Percentiles rank a stretch among this genome's conserved stretches.
These are phyloP conservation scores for Gymnocypris eckloni DNA, from an alignment of 2,797 vertebrate genomes.

Conservation along the genomic window DNA sequence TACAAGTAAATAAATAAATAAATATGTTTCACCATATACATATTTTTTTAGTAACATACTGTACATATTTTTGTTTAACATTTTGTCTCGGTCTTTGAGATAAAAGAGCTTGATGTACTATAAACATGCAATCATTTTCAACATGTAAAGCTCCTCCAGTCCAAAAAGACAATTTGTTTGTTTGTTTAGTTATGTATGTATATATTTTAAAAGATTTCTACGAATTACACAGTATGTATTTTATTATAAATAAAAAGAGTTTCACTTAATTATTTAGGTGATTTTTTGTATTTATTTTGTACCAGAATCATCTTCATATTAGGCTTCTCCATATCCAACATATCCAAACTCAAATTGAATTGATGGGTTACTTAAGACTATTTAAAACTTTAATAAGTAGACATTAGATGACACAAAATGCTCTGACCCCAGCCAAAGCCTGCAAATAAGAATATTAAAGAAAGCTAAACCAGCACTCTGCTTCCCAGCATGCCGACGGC, in stretches of 20 bases:
- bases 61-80: too few relatives aligned
- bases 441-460: not conserved
- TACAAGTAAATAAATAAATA: too few relatives aligned
- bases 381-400: not conserved
- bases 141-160: not conserved
- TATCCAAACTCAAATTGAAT: not conserved
- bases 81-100: not conserved
- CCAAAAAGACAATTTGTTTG: not conserved
- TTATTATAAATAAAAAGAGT: not conserved
- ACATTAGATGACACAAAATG: not conserved
- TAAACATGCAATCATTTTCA: not conserved
- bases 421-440: not conserved
- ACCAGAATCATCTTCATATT: too few relatives aligned
- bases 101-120: not conserved
- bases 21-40: too few relatives aligned
- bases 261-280: not conserved
- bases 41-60: too few relatives aligned
- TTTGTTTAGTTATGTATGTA: not conserved
- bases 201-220: not conserved
- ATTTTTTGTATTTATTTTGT: not conserved
- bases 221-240: too few relatives aligned
- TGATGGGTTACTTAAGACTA: not conserved
- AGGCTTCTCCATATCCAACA: not conserved
- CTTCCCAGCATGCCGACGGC: not conserved
- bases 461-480: not conserved